A percentile compares a stretch with the other conserved stretches of the same genome.
These are phyloP conservation scores for Pantherophis vulpinus DNA, from an alignment of 2,797 vertebrate species.

Conservation along the genomic window DNA sequence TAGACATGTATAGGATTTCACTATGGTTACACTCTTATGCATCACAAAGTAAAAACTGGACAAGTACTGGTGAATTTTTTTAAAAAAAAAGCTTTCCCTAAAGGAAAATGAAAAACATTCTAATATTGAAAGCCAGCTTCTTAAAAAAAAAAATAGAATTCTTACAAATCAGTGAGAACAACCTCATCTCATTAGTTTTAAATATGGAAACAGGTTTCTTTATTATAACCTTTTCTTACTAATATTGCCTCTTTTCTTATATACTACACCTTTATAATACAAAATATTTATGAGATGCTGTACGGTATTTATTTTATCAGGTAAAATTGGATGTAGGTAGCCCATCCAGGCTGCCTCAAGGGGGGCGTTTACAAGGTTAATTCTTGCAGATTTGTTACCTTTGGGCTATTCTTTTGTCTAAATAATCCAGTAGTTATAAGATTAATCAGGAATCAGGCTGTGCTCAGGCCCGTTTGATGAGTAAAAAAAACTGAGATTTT, in stretches of 20 bases:
- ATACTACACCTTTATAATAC: not conserved
- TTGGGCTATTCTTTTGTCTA: not conserved
- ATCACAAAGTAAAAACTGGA: not conserved
- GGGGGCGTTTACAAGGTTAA: conserved; percentile 11
- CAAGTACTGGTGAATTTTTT: too few species aligned
- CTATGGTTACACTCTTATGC: not conserved
- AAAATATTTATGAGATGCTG: not conserved
- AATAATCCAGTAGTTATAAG: not conserved
- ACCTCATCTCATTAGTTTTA: not conserved
- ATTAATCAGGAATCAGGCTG: not conserved
- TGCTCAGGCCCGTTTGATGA: not conserved
- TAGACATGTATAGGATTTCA: not conserved
- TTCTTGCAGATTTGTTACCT: not conserved
- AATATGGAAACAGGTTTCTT: not conserved
- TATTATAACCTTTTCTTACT: too few species aligned
- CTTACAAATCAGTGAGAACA: not conserved
- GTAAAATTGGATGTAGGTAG: not conserved
- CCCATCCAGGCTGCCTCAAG: not conserved
- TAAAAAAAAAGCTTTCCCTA: not conserved
- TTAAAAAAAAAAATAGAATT: not conserved
- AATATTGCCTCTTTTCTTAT: not conserved
- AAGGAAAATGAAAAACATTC: not conserved
- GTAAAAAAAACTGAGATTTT: not conserved
- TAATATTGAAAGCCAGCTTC: not conserved
- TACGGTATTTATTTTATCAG: not conserved